A percentile compares a stretch with the other conserved stretches of the same genome.
These are phyloP conservation scores for Myiotriccus ornatus DNA, from an alignment of 2,797 vertebrate species.

Conservation along the genomic window DNA sequence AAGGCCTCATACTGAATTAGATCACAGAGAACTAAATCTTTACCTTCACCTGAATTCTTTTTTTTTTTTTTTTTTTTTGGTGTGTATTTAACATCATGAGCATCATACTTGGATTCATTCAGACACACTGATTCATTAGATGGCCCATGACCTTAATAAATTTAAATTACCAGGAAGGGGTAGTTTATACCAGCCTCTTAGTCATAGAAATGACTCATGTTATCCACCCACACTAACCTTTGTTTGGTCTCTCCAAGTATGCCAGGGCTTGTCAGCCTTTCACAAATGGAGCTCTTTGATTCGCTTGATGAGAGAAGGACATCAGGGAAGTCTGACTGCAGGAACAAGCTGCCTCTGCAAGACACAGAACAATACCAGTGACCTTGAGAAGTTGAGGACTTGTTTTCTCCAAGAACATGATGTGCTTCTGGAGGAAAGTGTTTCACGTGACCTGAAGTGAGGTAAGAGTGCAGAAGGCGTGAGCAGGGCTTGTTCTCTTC, in stretches of 20 bases:
- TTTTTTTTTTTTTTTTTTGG: background rate
- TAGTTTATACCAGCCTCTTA: slow-evolving; percentile 59
- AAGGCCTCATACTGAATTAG: slow-evolving; percentile 1
- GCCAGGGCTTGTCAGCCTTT: slow-evolving; percentile 60
- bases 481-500: background rate
- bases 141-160: slow-evolving; percentile 19
- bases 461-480: slow-evolving; percentile 12
- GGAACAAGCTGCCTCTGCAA: slow-evolving; percentile 29
- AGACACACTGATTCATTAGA: slow-evolving; percentile 43
- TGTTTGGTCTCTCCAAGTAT: slow-evolving; percentile 57
- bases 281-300: slow-evolving; percentile 49
- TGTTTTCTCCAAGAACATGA: slow-evolving; percentile 26
- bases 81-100: background rate
- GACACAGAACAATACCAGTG: slow-evolving; percentile 2
- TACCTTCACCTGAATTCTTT: background rate
- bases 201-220: slow-evolving; percentile 60
- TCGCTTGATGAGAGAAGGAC: slow-evolving; percentile 28
- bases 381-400: slow-evolving; percentile 42
- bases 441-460: slow-evolving; percentile 16
- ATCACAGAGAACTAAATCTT: background rate
- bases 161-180: slow-evolving; percentile 48
- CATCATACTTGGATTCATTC: background rate
- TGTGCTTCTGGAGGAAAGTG: slow-evolving; percentile 22
- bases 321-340: slow-evolving; percentile 49
- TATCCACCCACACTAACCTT: slow-evolving; percentile 66